A percentile compares a stretch with the other conserved stretches of the same genome.
Evolutionary conservation across 2,888 invertebrate genomes (phyloP).

Genomic region (Panorpa germanica): DNA sequence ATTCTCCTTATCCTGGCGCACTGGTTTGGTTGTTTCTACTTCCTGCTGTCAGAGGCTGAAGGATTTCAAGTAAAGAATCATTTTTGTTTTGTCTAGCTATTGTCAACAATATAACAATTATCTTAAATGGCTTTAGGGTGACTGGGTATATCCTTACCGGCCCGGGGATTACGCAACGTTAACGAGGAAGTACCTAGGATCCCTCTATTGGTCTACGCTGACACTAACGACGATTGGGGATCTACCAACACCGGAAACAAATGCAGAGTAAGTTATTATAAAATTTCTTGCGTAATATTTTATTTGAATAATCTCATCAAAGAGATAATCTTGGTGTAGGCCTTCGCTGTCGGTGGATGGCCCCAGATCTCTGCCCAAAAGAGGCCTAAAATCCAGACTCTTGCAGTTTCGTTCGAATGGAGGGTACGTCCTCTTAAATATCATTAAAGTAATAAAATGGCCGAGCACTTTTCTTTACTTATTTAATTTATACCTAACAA

Average conservation of each 20-base stretch:
- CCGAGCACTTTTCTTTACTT: no score
- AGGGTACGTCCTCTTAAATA: constrained; percentile 54
- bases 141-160: constrained; percentile 78
- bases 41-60: constrained; percentile 78
- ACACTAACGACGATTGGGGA: constrained; percentile 93
- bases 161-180: constrained; percentile 78
- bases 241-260: constrained; percentile 86
- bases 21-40: constrained; percentile 98
- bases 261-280: constrained; percentile 72
- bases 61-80: constrained; percentile 47
- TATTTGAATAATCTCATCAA: constrained; percentile 8
- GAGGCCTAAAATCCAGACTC: constrained; percentile 78
- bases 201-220: constrained; percentile 90
- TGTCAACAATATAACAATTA: constrained; percentile 3
- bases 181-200: constrained; percentile 83
- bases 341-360: constrained; percentile 48
- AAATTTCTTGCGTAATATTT: constrained; percentile 9
- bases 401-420: constrained; percentile 76
- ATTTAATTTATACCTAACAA: no score
- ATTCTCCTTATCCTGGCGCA: constrained; percentile 87
- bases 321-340: constrained; percentile 16
- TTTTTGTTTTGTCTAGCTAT: neutral
- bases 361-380: constrained; percentile 74
- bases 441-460: no score
- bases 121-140: constrained; percentile 35